A percentile compares a stretch with the other conserved stretches of the same genome.
These are phyloP conservation scores for Daboia siamensis DNA, from an alignment of 2,113 vertebrate genomes.

Conservation along the genomic window DNA sequence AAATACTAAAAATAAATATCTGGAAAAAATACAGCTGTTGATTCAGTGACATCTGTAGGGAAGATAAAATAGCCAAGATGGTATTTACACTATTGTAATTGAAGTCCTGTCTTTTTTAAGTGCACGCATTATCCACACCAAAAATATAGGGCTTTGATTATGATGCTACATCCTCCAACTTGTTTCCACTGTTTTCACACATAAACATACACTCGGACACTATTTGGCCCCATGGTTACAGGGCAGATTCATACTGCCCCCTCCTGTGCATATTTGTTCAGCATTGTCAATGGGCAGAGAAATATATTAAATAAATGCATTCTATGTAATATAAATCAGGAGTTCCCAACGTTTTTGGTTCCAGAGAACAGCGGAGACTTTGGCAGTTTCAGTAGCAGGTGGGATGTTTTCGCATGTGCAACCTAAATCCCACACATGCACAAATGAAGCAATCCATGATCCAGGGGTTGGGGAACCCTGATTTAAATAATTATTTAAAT, in stretches of 20 bases:
- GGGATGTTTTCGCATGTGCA: too few species aligned
- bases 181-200: not conserved
- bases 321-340: not conserved
- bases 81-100: not conserved
- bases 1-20: not conserved
- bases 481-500: not conserved
- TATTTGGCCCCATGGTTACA: not conserved
- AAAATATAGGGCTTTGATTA: not conserved
- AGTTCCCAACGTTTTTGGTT: too few species aligned
- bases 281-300: not conserved
- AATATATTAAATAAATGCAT: not conserved
- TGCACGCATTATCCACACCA: not conserved
- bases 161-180: not conserved
- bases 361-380: too few species aligned
- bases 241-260: not conserved
- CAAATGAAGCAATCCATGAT: too few species aligned
- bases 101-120: not conserved
- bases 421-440: too few species aligned
- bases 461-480: too few species aligned
- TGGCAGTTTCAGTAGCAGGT: too few species aligned
- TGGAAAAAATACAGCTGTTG: not conserved
- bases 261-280: not conserved
- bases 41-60: not conserved
- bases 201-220: not conserved
- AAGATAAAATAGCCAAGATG: not conserved